phyloP scores from a whole-genome alignment of 2,113 vertebrate species.

The Salvator merianae region DNA sequence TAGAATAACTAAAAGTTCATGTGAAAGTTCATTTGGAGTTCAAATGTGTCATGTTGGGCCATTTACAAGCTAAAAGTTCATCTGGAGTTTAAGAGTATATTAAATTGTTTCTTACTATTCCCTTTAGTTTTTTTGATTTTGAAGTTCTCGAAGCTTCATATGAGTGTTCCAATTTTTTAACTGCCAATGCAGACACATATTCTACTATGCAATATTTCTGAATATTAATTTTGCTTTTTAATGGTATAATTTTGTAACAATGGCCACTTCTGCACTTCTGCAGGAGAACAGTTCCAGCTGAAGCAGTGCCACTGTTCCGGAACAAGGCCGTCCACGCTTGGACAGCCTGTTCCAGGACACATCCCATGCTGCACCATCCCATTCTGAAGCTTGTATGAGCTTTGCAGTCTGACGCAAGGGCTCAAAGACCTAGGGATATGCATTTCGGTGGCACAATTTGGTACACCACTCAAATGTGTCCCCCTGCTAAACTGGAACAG shows the following conservation, averaged over 20 bases:
- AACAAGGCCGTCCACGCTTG: too few species aligned
- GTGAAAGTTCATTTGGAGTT: slow-evolving; percentile 80
- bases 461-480: too few species aligned
- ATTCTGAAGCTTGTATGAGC: too few species aligned
- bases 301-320: too few species aligned
- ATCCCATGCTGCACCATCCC: too few species aligned
- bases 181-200: not conserved
- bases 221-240: not conserved
- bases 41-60: slow-evolving; percentile 76
- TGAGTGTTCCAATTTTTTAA: not conserved
- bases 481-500: too few species aligned
- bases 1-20: slow-evolving; percentile 75
- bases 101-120: slow-evolving; percentile 33
- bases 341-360: too few species aligned
- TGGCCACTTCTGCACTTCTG: too few species aligned
- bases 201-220: not conserved
- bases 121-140: slow-evolving; percentile 23
- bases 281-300: too few species aligned
- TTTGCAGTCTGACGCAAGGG: too few species aligned
- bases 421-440: too few species aligned
- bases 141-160: not conserved
- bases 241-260: not conserved
- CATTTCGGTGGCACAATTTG: too few species aligned
- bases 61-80: slow-evolving; percentile 82
- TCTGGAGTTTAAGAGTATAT: slow-evolving; percentile 66